Base-by-base conservation (phyloP, 1,140 invertebrate genomes). In the Atta colombica region DNA sequence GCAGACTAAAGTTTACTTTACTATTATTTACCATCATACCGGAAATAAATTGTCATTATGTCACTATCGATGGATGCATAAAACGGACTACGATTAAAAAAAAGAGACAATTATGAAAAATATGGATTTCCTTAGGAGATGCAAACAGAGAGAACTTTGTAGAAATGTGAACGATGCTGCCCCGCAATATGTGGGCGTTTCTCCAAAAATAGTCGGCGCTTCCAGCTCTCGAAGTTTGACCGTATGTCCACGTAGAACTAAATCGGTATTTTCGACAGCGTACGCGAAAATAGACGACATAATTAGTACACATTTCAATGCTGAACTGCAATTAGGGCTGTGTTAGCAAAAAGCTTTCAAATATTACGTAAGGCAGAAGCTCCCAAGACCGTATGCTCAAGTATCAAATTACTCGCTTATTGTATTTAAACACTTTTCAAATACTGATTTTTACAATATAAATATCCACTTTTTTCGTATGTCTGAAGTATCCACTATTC, bases 221-320 rank as follows among this genome's bases (percentile, higher is more conserved):
- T 93, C 88, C 89, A 92, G 88, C 86, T 93, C 89, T 85, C 63
- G 45, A 58, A 85, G 53, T 87, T 82, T 84, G 31, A 53, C 66
- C 39, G 31, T 31, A 68, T 25, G 63, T 61, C 14, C 31, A 58
- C 66, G 72, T 68, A 71, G 84, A 85, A 87, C 87, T 68, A 84
- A 89, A 90, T 89, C 92, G 81, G 85, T 93, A 90, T 92, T 93
- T 92, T 92, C 87, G 81, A 90, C 87, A 86, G 84, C 80, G 86
- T 12, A 60, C 71, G 75, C 92, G 74, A 88, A 93, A 93, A 93
- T 93, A 93, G 86, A 77, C 55, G 74, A 71, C 87, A 58, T 66
- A 87, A 88, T 63, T 61, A 71, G 45, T 53, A 71, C 66, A 65
- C 45, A 74, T 51, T 71, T 82, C 89, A 65, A 58, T 58, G 12